phyloP scores from a whole-genome alignment of 1,140 invertebrate species.

The Bombus polaris region DNA sequence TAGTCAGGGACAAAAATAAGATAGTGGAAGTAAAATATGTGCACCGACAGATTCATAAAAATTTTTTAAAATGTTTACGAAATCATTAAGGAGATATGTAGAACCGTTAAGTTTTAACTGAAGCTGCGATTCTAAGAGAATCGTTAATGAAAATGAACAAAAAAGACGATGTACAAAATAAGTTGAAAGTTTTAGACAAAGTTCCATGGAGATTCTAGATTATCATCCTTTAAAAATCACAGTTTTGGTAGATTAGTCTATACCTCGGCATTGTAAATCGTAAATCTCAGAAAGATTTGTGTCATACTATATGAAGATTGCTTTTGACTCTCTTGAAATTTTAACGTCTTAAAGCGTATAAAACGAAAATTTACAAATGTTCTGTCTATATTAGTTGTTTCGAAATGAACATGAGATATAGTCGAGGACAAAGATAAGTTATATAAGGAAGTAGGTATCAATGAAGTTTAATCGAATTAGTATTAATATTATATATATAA shows the following conservation, averaged over 20 bases:
- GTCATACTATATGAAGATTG: conserved; percentile 15
- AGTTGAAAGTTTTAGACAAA: conserved; percentile 40
- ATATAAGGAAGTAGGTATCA: too few species aligned
- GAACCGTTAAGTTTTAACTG: background rate
- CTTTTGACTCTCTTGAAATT: conserved; percentile 19
- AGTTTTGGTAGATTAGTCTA: conserved; percentile 47
- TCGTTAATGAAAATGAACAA: conserved; percentile 24
- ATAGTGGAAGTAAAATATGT: background rate
- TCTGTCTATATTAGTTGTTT: background rate
- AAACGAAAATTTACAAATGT: background rate
- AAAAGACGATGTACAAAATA: conserved; percentile 58
- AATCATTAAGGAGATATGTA: too few species aligned
- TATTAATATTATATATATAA: too few species aligned
- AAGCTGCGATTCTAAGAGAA: background rate
- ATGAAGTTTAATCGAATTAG: too few species aligned
- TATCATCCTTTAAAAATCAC: conserved; percentile 36
- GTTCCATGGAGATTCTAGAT: conserved; percentile 37
- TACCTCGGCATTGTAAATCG: conserved; percentile 27
- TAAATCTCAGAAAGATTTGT: conserved; percentile 22
- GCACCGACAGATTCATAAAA: background rate
- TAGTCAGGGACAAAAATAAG: too few species aligned
- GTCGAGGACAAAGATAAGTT: too few species aligned
- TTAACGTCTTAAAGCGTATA: background rate
- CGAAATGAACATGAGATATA: background rate
- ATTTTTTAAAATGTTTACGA: background rate